Evolutionary conservation across 2,888 invertebrate genomes (phyloP), one percentile per base, ranked within the genome.

Genomic region (Orgyia antiqua): DNA sequence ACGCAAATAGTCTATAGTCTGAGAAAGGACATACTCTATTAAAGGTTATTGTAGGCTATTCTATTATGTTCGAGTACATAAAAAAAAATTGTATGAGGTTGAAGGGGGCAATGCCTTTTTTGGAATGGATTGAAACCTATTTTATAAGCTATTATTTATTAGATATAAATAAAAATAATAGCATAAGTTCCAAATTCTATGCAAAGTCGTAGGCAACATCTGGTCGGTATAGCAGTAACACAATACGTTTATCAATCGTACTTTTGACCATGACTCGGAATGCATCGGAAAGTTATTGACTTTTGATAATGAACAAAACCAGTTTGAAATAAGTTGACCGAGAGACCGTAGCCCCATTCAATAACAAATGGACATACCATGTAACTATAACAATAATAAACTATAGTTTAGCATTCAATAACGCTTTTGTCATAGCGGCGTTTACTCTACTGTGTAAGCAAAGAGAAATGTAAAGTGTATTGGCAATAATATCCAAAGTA

Each of bases 201-300:
- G n/a, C n/a, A n/a, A n/a, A n/a, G n/a, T n/a, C n/a, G n/a, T n/a
- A n/a, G n/a, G n/a, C n/a, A n/a, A n/a, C n/a, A n/a, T n/a, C n/a
- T n/a, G n/a, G n/a, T n/a, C n/a, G n/a, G n/a, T n/a, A n/a, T n/a
- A n/a, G n/a, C n/a, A n/a, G n/a, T n/a, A n/a, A n/a, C n/a, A n/a
- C n/a, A n/a, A n/a, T 71, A 74, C 65, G 65, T 73, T 51, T 57
- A 62, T 64, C 63, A 59, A 59, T 63, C 66, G 61, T 52, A 59
- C 58, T 63, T 66, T 71, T 73, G 84, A 72, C 84, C 84, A 52
- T 84, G 83, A 83, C 79, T 83, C 63, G 68, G 66, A 72, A 77
- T 79, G 80, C 77, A 78, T 80, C 82, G 66, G 77, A 83, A 82
- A 84, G 84, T 84, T 86, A 86, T 86, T 86, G 84, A 86, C 84